phyloP scores from a whole-genome alignment of 1,140 invertebrate species.

The Drosophila parabipectinata region DNA sequence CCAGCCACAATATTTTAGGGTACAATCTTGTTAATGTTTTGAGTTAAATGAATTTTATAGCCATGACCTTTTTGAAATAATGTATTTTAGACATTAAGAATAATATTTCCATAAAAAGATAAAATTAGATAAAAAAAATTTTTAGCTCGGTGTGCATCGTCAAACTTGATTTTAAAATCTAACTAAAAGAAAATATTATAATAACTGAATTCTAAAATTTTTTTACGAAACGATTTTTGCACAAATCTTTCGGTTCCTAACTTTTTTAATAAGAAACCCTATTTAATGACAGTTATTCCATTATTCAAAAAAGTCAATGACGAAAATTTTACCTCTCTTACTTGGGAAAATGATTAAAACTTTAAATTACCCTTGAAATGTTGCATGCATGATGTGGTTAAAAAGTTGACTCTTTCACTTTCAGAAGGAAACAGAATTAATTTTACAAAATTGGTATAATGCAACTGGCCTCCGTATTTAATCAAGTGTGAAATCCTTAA shows the following conservation, averaged over 20 bases:
- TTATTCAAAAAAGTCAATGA: not conserved
- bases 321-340: not conserved
- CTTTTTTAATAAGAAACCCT: not conserved
- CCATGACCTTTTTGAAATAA: no score
- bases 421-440: not conserved
- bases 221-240: not conserved
- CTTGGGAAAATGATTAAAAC: not conserved
- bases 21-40: no score
- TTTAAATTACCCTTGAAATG: not conserved
- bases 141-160: no score
- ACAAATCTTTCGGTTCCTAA: not conserved
- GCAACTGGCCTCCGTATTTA: conserved; percentile 42
- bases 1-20: no score
- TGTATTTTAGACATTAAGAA: no score
- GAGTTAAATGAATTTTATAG: no score
- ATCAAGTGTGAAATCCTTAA: conserved; percentile 79
- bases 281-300: no score
- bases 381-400: not conserved
- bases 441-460: not conserved
- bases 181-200: no score
- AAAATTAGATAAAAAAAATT: no score
- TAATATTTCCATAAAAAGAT: no score
- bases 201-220: not conserved
- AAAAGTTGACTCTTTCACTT: not conserved
- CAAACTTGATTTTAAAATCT: no score